Base-by-base conservation (phyloP, 1,140 invertebrate genomes). In the Orchestia grillus region DNA sequence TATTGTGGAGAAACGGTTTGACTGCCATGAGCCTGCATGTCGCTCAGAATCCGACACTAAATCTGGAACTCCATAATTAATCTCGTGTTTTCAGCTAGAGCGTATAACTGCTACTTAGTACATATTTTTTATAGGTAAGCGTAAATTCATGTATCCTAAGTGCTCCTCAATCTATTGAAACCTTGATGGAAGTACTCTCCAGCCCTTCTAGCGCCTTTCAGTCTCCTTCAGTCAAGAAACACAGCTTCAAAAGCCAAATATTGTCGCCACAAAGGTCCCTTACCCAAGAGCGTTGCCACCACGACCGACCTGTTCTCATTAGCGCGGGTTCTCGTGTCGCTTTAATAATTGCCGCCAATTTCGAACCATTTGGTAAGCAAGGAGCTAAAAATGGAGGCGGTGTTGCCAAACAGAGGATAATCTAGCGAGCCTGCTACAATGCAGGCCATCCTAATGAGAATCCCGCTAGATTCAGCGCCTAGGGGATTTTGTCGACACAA, bases 401-500 rank as follows among this genome's bases (percentile, higher is more conserved):
- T 47, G 92, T 92, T 94, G 44, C 92, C 92, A 94, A 94, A 94
- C 92, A 94, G 92, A 94, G 92, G 43, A 94, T 94, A 94, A 94
- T 94, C 92, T 94, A 40, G 92, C 44, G 43, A 94, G 92, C 44
- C 62, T 77, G 44, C 19, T 44, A 47, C 92, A 94, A 94, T 94
- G 92, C 43, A 47, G 43, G 41, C 40, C 44, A 44, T 44, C 44
- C 92, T 94, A 94, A 47, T 47, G 92, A 47, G 92, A 94, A 45
- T 43, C 43, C 43, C 44, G 92, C 88, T 90, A 90, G 88, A 90
- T 90, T 90, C 11, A 90, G 88, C 88, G 42, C 88, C 41, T 6
- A 90, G 43, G n/a, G 88, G 41, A 42, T 90, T 36, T 44, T 41
- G 4, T 8, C 11, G 43, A 90, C 88, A 44, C 88, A 90, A 90